phyloP scores from a whole-genome alignment of 2,113 vertebrate genomes.

The Eptesicus fuscus region DNA sequence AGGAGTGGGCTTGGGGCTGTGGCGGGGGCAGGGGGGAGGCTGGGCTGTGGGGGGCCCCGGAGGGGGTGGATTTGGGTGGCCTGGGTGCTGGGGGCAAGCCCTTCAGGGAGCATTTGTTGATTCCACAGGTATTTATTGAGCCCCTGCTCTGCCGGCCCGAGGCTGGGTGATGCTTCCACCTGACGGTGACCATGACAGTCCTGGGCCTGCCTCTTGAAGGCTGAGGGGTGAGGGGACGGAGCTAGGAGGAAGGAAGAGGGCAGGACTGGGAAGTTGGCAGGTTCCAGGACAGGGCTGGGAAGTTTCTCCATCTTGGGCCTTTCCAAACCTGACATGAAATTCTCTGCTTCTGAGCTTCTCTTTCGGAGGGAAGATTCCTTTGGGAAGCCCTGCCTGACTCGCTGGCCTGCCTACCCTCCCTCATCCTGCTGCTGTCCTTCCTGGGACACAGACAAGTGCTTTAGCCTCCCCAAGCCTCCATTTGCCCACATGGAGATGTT shows the following conservation, averaged over 20 bases:
- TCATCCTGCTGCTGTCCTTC: not conserved
- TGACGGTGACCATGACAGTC: rapidly evolving
- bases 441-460: not conserved
- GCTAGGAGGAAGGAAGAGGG: not conserved
- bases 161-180: not conserved
- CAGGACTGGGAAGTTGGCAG: not conserved
- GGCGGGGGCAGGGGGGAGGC: not conserved
- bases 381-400: not conserved
- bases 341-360: not conserved
- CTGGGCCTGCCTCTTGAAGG: not conserved
- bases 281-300: not conserved
- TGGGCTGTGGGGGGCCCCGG: not conserved
- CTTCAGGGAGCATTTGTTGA: not conserved
- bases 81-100: rapidly evolving
- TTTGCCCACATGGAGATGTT: rapidly evolving
- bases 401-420: not conserved
- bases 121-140: not conserved
- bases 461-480: not conserved
- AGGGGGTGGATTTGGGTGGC: not conserved
- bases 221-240: not conserved
- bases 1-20: not conserved
- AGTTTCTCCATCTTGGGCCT: not conserved
- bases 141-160: not conserved
- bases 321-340: not conserved
- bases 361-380: not conserved